Conservation (phyloP, 2,888 invertebrate species). For the Erebia epiphron region DNA sequence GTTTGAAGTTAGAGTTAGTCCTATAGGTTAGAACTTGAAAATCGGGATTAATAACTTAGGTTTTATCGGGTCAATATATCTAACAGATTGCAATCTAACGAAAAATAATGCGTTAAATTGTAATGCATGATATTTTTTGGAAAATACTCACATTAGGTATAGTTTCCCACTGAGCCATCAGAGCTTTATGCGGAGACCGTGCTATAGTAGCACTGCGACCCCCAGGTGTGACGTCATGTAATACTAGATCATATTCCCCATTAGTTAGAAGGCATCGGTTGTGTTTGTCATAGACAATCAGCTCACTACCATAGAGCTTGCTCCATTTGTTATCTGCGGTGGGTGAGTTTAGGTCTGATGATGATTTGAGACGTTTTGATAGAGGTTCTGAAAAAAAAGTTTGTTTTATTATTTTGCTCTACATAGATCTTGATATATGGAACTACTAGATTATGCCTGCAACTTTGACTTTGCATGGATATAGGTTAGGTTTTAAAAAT, state of each 20-base stretch:
- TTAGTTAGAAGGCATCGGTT: constrained; percentile 93
- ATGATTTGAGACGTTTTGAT: constrained; percentile 87
- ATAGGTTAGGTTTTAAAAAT: no score
- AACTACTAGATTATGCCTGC: not conserved
- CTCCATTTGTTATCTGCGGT: constrained; percentile 73
- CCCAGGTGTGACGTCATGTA: constrained; percentile 91
- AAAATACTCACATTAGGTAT: constrained; percentile 79
- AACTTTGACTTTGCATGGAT: no score
- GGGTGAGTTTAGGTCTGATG: constrained; percentile 64
- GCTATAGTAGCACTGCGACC: constrained; percentile 73
- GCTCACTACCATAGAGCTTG: constrained; percentile 88
- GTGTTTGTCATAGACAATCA: constrained; percentile 95
- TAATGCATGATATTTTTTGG: no score
- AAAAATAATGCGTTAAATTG: no score
- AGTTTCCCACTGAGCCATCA: constrained; percentile 84
- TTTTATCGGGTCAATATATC: no score
- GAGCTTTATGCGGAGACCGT: constrained; percentile 75
- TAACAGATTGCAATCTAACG: no score
- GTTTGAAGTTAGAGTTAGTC: no score
- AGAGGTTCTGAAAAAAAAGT: constrained; percentile 81
- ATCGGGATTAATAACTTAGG: no score
- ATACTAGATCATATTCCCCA: constrained; percentile 94
- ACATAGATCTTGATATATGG: not conserved
- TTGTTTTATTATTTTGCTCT: not conserved
- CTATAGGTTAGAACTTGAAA: no score